Conservation (phyloP, 2,113 vertebrate species). For the Acrocephalus arundinaceus region DNA sequence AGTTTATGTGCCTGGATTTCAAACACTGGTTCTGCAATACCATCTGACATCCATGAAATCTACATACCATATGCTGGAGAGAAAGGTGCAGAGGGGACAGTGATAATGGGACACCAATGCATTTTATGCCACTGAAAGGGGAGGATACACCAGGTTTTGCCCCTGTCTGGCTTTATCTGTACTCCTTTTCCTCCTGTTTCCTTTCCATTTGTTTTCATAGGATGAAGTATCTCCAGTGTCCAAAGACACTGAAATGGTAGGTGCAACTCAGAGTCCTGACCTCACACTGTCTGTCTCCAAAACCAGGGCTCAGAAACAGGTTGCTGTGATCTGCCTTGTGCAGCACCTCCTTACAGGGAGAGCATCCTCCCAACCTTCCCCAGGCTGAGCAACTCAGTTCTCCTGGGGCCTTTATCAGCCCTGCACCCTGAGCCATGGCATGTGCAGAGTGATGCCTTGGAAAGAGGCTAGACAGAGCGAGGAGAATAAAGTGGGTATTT, state of each 20-base stretch:
- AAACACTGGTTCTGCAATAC: background rate
- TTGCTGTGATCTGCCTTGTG: background rate
- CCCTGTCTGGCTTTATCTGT: background rate
- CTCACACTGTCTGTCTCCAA: background rate
- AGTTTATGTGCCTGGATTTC: background rate
- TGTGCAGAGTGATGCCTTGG: background rate
- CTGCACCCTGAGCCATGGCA: accelerated
- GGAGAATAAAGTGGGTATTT: background rate
- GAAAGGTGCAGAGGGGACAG: background rate
- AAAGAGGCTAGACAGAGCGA: background rate
- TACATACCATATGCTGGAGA: background rate
- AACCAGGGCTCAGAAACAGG: background rate
- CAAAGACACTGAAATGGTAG: background rate
- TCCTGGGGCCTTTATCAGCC: background rate
- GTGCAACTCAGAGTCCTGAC: background rate
- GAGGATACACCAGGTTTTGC: background rate
- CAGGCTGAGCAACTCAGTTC: background rate
- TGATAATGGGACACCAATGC: background rate
- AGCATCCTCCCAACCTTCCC: background rate
- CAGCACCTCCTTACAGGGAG: background rate
- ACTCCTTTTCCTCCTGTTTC: background rate
- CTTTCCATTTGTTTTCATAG: background rate
- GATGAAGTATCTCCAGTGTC: background rate
- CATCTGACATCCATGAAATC: background rate
- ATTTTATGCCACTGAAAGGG: background rate